Base-by-base conservation (phyloP, 2,797 vertebrate species). In the Parotocinclus haroldoi region DNA sequence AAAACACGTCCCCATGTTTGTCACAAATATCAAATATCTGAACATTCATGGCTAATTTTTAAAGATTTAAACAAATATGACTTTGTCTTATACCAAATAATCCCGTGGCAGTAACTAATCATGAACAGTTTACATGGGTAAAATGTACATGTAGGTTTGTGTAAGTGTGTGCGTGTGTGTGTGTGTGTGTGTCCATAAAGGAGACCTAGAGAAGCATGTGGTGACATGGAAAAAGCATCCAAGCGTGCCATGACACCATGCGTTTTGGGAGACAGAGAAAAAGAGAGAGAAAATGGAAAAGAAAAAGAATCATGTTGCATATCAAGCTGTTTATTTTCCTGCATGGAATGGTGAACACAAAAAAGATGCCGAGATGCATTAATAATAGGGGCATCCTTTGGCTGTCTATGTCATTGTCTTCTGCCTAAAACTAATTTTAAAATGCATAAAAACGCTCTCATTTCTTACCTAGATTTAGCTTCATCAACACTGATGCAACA, bases 401-500 rank as follows among this genome's bases (percentile, higher is more conserved):
- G 87, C 88, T 84, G 80, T 87, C 85, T 86, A 91, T 89, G 87
- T 91, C 90, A 86, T 90, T 81, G 88, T 91, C 91, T 86, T 86
- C 83, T 89, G 89, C 91, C 91, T 92, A 92, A 89, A 88, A 88
- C 90, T 90, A 86, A 91, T 76, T 81, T 79, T 84, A 78, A 93
- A 95, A 95, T 92, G 92, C 91, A 93, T 85, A 79, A 87, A 91
- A 94, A 93, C 87, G 87, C 90, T 90, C 75, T 75, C 88, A 84
- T 91, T 89, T 88, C 70, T 83, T 48, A 89, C 86, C 88, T 90
- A 93, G 87, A 91, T 93, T 91, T 91, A 93, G 89, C 90, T 93
- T 95, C 91, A 94, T 92, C 91, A 90, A 93, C 93, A 92, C 92
- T 87, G 93, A 94, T 93, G 92, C 90, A 92, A 95, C 90, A 93